These are phyloP conservation scores for Vidua macroura DNA, from an alignment of 2,113 vertebrate species.

Conservation along the genomic window DNA sequence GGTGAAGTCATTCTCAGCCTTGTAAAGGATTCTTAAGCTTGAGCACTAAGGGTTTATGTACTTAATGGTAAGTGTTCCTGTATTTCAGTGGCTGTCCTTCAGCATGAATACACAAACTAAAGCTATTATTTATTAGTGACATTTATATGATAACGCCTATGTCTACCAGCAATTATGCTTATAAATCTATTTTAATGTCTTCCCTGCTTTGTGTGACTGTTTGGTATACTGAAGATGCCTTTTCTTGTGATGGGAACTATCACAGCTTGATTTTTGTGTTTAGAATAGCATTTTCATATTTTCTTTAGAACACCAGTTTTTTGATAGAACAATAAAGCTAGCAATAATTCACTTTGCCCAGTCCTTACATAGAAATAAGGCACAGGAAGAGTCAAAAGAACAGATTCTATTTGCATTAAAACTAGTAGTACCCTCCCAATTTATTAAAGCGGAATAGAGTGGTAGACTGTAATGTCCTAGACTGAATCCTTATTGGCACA, in stretches of 20 bases:
- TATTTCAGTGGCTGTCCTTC: background rate
- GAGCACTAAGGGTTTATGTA: background rate
- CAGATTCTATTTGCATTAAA: background rate
- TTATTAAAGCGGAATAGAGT: background rate
- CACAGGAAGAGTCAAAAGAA: background rate
- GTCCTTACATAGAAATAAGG: background rate
- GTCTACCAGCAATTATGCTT: slow-evolving; percentile 49
- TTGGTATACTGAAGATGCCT: background rate
- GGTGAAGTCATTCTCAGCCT: background rate
- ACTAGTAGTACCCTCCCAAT: background rate
- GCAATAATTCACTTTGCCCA: background rate
- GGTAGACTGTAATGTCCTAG: background rate
- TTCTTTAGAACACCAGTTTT: background rate
- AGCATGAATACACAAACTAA: slow-evolving; percentile 3
- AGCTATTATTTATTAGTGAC: slow-evolving; percentile 26
- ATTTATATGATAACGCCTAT: slow-evolving; percentile 35
- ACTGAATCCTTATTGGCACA: background rate
- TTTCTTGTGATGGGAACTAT: background rate
- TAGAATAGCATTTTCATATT: background rate
- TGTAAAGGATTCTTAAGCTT: background rate
- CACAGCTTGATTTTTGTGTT: background rate
- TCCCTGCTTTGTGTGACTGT: slow-evolving; percentile 4
- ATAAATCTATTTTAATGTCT: slow-evolving; percentile 40
- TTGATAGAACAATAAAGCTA: background rate
- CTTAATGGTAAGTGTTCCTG: background rate